These are phyloP conservation scores for Sebastes matsubarae DNA, from an alignment of 2,797 vertebrate genomes.

Conservation along the genomic window DNA sequence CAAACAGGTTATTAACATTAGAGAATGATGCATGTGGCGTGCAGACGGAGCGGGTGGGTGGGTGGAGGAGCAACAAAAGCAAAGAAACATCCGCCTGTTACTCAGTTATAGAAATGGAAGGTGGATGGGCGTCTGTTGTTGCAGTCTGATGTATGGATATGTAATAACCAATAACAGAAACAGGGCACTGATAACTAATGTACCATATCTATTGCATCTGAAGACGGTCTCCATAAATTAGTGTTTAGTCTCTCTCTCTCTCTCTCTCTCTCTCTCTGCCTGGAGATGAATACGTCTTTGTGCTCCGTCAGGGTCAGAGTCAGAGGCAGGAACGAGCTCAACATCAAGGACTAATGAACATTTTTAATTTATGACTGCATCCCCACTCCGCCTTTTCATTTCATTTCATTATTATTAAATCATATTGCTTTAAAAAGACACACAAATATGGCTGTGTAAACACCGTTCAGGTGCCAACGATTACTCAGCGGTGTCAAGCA, in stretches of 20 bases:
- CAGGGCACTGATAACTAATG: conserved; percentile 13
- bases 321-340: conserved; percentile 7
- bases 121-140: neutral
- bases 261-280: neutral
- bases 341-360: conserved; percentile 14
- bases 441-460: neutral
- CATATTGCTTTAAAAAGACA: neutral
- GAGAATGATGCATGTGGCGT: conserved; percentile 13
- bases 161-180: neutral
- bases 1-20: conserved; percentile 46
- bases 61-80: neutral
- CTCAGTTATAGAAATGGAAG: neutral
- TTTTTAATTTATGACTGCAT: neutral
- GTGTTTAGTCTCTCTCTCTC: neutral
- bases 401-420: neutral
- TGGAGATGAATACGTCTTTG: conserved; percentile 49
- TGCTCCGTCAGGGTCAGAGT: conserved; percentile 33
- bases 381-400: neutral
- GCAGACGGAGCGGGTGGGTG: neutral
- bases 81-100: neutral
- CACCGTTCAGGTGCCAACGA: neutral
- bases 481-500: neutral
- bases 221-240: conserved; percentile 24
- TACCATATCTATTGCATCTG: conserved; percentile 1
- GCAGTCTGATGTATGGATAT: conserved; percentile 1